These are phyloP conservation scores for Polyploca ridens DNA, from an alignment of 2,888 invertebrate genomes.

Conservation along the genomic window DNA sequence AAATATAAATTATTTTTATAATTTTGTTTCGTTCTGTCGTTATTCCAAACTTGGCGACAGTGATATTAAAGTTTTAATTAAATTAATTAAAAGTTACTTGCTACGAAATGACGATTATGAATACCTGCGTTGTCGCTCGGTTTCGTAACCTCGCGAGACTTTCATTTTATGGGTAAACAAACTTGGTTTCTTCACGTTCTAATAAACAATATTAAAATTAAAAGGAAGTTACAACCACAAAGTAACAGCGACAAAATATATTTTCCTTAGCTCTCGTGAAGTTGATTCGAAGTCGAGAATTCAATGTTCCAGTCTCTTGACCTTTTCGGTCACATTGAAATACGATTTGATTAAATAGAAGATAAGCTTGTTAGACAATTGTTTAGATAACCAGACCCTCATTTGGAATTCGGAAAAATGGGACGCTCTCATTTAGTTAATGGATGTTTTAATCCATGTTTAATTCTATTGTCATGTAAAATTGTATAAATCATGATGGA, in stretches of 20 bases:
- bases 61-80: slow-evolving; percentile 41
- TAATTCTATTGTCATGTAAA: background rate
- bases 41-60: slow-evolving; percentile 11
- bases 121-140: slow-evolving; percentile 8
- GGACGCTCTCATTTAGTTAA: background rate
- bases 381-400: slow-evolving; percentile 7
- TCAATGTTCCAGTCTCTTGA: slow-evolving; percentile 4
- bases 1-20: background rate
- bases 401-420: background rate
- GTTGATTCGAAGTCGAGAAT: slow-evolving; percentile 3
- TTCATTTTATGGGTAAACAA: slow-evolving; percentile 5
- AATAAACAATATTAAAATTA: background rate
- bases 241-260: background rate
- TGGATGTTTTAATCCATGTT: background rate
- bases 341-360: slow-evolving; percentile 9
- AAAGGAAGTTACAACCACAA: background rate
- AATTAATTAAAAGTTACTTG: slow-evolving; percentile 43
- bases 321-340: slow-evolving; percentile 8
- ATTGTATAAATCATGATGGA: background rate
- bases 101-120: slow-evolving; percentile 17
- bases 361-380: slow-evolving; percentile 7
- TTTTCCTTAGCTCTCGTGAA: background rate
- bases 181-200: slow-evolving; percentile 5
- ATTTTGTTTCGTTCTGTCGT: slow-evolving; percentile 21
- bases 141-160: slow-evolving; percentile 6